Evolutionary conservation across 2,113 vertebrate genomes (phyloP).

Genomic region (Mus musculus): GRCm39 chr17:31643001-31643500

Average conservation of each 20-base stretch:
- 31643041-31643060: background rate
- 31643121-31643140: rapidly evolving
- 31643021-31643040: background rate
- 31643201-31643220: background rate
- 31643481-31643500: background rate
- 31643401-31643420: background rate
- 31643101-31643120: too few species aligned
- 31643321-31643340: background rate
- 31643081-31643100: too few species aligned
- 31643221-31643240: background rate
- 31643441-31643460: background rate
- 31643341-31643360: background rate
- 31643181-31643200: rapidly evolving
- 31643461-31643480: too few species aligned
- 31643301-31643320: background rate
- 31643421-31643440: background rate
- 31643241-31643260: background rate
- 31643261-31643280: background rate
- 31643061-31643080: rapidly evolving
- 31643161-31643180: background rate
- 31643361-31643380: background rate
- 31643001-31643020: background rate
- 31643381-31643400: rapidly evolving
- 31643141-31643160: background rate
- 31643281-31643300: background rate